phyloP scores from a whole-genome alignment of 2,797 vertebrate species.

The Mus minutoides region DNA sequence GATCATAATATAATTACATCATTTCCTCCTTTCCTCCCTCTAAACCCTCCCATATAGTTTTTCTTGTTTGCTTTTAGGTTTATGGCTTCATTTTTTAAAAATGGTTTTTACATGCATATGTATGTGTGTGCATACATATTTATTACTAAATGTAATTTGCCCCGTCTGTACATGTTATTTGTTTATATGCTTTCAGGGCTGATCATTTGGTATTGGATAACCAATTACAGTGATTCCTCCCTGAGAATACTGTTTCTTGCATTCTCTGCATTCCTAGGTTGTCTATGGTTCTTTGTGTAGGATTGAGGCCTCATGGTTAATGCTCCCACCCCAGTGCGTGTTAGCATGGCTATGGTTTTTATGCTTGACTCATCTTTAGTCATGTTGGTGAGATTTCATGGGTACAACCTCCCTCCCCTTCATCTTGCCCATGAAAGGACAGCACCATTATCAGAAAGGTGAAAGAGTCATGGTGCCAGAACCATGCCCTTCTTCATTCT shows the following conservation, averaged over 20 bases:
- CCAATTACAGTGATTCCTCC: neutral
- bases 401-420: neutral
- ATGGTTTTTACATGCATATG: neutral
- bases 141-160: neutral
- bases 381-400: neutral
- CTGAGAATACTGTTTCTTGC: neutral
- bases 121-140: neutral
- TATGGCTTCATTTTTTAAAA: neutral
- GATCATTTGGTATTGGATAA: neutral
- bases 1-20: too few species aligned
- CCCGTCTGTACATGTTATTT: neutral
- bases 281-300: neutral
- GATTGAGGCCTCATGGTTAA: neutral
- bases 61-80: neutral
- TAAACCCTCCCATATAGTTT: neutral
- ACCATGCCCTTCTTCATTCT: neutral
- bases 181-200: neutral
- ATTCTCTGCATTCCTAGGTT: too few species aligned
- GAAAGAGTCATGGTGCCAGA: neutral
- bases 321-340: too few species aligned
- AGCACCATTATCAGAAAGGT: neutral
- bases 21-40: neutral
- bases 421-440: neutral
- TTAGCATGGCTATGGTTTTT: too few species aligned
- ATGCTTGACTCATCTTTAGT: neutral